Conservation (phyloP, 2,888 invertebrate species). For the Lapara coniferarum region DNA sequence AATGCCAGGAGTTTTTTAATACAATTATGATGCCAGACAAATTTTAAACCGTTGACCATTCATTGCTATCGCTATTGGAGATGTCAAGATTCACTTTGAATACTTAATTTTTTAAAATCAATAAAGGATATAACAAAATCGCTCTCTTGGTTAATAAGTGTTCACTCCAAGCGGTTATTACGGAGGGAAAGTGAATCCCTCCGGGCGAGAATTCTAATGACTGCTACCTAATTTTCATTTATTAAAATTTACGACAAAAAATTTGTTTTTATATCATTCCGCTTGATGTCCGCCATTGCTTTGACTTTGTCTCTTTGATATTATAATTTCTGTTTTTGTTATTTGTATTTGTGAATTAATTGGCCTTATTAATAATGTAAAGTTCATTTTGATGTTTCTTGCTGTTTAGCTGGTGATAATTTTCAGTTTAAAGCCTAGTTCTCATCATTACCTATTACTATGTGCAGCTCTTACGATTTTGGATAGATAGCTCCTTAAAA, state of each 20-base stretch:
- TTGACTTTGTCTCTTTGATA: slow-evolving; percentile 29
- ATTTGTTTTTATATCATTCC: slow-evolving; percentile 46
- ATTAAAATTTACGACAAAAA: slow-evolving; percentile 55
- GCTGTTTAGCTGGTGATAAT: not conserved
- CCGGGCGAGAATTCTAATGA: slow-evolving; percentile 63
- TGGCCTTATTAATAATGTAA: not conserved
- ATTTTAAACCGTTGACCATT: too few relatives aligned
- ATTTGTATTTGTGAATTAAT: slow-evolving; percentile 5
- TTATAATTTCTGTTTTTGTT: slow-evolving; percentile 1
- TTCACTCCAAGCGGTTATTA: slow-evolving; percentile 56
- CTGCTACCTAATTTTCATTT: slow-evolving; percentile 67
- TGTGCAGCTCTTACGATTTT: too few relatives aligned
- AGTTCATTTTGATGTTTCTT: not conserved
- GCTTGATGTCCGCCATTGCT: slow-evolving; percentile 45
- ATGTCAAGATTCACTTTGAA: too few relatives aligned
- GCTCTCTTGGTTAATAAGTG: slow-evolving; percentile 37
- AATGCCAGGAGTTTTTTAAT: too few relatives aligned
- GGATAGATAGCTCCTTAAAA: too few relatives aligned
- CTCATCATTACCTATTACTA: too few relatives aligned
- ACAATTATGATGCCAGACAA: too few relatives aligned
- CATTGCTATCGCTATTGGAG: too few relatives aligned
- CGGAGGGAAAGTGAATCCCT: slow-evolving; percentile 55
- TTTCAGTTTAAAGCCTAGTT: not conserved
- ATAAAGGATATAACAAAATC: not conserved
- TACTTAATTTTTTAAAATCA: too few relatives aligned